These are phyloP conservation scores for Drosophila truncata DNA, from an alignment of 1,140 invertebrate genomes.

Conservation along the genomic window DNA sequence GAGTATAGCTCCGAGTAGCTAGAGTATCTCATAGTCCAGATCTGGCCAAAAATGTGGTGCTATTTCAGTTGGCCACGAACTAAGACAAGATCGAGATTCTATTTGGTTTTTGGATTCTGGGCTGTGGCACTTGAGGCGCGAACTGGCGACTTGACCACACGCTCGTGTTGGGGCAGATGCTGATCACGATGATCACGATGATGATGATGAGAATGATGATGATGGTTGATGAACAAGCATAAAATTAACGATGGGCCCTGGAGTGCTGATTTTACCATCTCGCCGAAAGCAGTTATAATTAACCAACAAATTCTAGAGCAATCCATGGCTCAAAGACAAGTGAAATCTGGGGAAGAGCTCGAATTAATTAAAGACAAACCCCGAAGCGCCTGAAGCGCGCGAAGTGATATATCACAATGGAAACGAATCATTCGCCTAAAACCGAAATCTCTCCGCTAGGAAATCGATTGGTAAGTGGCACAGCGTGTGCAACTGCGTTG, in stretches of 20 bases:
- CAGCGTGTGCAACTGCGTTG: constrained; percentile 43
- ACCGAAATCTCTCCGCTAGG: constrained; percentile 34
- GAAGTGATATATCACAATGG: constrained; percentile 38
- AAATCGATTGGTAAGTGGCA: constrained; percentile 76
- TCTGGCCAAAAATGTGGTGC: constrained; percentile 45
- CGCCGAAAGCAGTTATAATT: constrained; percentile 57
- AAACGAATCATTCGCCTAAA: constrained; percentile 48
- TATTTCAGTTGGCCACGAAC: constrained; percentile 43
- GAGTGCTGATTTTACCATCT: constrained; percentile 31
- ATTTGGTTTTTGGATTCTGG: constrained; percentile 46
- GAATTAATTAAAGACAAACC: constrained; percentile 67
- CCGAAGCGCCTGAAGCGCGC: constrained; percentile 6
- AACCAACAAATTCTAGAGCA: constrained; percentile 79
- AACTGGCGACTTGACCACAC: constrained; percentile 67
- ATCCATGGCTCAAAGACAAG: constrained; percentile 73
- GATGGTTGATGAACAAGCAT: constrained; percentile 59
- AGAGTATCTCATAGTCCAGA: constrained; percentile 36
- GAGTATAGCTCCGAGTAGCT: constrained; percentile 21
- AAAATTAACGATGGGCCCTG: constrained; percentile 51
- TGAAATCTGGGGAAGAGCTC: constrained; percentile 68
- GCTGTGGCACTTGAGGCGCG: constrained; percentile 51
- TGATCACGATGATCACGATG: constrained; percentile 6
- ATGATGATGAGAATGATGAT: constrained; percentile 14
- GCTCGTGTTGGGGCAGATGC: constrained; percentile 2
- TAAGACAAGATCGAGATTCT: constrained; percentile 36